Conservation (phyloP, 2,888 invertebrate genomes). For the Callosobruchus maculatus region DNA sequence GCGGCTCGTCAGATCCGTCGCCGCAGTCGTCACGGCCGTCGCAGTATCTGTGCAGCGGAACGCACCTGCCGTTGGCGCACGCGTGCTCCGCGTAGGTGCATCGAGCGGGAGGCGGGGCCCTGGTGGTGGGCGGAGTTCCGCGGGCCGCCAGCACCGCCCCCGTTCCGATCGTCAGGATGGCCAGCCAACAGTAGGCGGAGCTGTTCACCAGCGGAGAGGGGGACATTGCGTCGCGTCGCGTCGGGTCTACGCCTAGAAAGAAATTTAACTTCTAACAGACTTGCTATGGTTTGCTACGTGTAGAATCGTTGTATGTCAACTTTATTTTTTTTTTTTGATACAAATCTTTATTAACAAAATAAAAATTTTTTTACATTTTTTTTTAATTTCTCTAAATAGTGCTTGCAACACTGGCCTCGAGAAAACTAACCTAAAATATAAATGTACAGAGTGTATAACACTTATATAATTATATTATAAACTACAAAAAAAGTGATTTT, state of each 20-base stretch:
- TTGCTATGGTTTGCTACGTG: too few relatives aligned
- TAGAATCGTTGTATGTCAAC: too few relatives aligned
- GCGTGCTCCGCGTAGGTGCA: constrained; percentile 67
- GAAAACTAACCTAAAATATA: too few relatives aligned
- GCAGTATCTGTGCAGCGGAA: constrained; percentile 71
- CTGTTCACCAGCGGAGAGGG: constrained; percentile 9
- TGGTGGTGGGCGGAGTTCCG: background rate
- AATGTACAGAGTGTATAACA: too few relatives aligned
- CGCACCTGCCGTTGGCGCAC: constrained; percentile 64
- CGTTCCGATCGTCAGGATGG: constrained; percentile 7
- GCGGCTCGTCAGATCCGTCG: constrained; percentile 75
- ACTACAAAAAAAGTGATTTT: too few relatives aligned
- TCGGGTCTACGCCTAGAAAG: background rate
- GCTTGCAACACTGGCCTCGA: too few relatives aligned
- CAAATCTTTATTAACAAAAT: too few relatives aligned
- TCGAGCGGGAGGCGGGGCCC: constrained; percentile 33
- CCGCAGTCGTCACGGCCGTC: constrained; percentile 78
- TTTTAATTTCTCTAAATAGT: too few relatives aligned
- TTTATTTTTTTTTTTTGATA: too few relatives aligned
- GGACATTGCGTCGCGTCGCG: background rate
- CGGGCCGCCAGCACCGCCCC: background rate
- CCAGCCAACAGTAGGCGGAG: constrained; percentile 9
- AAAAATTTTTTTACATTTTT: too few relatives aligned
- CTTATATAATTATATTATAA: too few relatives aligned
- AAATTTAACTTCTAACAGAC: too few relatives aligned